Conservation (phyloP, 2,888 invertebrate genomes). For the Pristionchus maxplancki region DNA sequence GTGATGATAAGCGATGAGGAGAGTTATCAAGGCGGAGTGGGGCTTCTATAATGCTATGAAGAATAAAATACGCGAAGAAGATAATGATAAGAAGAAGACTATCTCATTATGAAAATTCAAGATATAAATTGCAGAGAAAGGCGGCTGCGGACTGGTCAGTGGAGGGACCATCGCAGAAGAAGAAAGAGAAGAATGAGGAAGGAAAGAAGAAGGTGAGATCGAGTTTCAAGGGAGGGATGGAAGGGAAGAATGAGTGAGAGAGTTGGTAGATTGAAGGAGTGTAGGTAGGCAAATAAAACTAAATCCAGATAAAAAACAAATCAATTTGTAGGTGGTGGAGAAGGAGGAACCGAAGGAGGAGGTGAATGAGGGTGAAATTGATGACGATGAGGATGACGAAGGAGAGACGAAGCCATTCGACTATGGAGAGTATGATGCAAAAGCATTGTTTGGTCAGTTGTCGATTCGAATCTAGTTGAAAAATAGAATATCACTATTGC, state of each 20-base stretch:
- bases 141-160: conserved; percentile 5
- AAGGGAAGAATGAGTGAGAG: neutral
- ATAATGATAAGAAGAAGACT: neutral
- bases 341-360: conserved; percentile 10
- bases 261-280: neutral
- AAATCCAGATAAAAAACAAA: too few species aligned
- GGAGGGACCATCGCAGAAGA: conserved; percentile 47
- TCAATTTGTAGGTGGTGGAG: neutral
- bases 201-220: neutral
- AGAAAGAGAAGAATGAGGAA: conserved; percentile 1
- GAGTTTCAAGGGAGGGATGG: neutral
- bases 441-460: conserved; percentile 55
- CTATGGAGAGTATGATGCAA: conserved; percentile 57
- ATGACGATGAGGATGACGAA: conserved; percentile 43
- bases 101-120: neutral
- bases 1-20: neutral
- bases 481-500: too few species aligned
- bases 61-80: neutral
- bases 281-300: too few species aligned
- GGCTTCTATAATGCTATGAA: neutral
- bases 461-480: too few species aligned
- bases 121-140: conserved; percentile 24
- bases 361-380: conserved; percentile 49
- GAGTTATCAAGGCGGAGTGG: neutral
- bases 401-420: conserved; percentile 53